Evolutionary conservation across 2,888 invertebrate genomes (phyloP), one percentile per base, ranked within the genome.

Genomic region (Laspeyria flexula): DNA sequence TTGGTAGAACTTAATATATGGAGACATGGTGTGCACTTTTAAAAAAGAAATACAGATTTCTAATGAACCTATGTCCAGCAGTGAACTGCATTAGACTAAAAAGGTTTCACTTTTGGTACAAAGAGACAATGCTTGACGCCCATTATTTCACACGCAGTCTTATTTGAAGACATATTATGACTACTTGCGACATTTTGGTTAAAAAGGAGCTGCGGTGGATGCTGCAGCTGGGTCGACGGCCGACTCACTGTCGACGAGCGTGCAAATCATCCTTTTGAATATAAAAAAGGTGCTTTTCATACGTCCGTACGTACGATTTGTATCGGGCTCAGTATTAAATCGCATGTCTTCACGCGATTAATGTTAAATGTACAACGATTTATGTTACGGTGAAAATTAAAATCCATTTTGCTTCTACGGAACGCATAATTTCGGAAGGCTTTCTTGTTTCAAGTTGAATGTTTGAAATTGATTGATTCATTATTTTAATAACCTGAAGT

Each of bases 161-260:
- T 51, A 55, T 62, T 60, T 58, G 38, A 81, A 83, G 81, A 79
- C 77, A 77, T 83, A 79, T 18, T 18, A 18, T 5, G 7, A 21
- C 21, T 2, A 79, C 77, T 71, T 74, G 74, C 77, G 78, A 81
- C 83, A 85, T 84, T 86, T 83, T 87, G 81, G 87, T 86, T 88
- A 85, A 83, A 83, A 83, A 83, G 47, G 50, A 43, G 45, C 78
- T 42, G 45, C 78, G 35, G 35, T 54, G 77, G 73, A 76, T 73
- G 76, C 77, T 73, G 72, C 73, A 63, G 74, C 55, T 77, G 76
- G 86, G 88, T 88, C 88, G 84, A 77, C 75, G 45, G 34, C 45
- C 45, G 30, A 10, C 43, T 86, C 64, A 78, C 86, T 75, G 70
- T 56, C 70, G 77, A 79, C 76, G 78, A 82, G 79, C 80, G 71